Base-by-base conservation (phyloP, 2,888 invertebrate genomes). In the Cantharis rufa region DNA sequence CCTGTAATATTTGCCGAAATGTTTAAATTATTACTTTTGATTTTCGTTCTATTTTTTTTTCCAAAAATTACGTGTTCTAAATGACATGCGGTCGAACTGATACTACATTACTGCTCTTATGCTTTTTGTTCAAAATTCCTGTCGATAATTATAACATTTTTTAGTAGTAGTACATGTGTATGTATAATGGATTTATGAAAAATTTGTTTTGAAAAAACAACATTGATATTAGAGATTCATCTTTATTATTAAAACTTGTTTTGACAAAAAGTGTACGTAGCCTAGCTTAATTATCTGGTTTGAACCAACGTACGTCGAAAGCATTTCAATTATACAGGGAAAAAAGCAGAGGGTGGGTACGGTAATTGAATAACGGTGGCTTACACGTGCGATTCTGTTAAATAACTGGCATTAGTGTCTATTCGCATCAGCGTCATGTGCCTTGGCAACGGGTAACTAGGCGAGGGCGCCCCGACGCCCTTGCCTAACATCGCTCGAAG, bases 351-450 rank as follows among this genome's bases (percentile, higher is more conserved):
- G 77, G 75, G 75, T 70, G 70, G 75, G 75, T 68, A 66, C 66
- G 72, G 75, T 78, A 78, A 78, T 78, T 78, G 78, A 78, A 78
- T 78, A 78, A 75, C 75, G 78, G 78, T 75, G 78, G 79, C 78
- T 79, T 76, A 79, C 81, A 79, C 81, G 82, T 82, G 82, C 80
- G 80, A 78, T 80, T 79, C 81, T 75, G 80, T 80, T 79, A 82
- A 82, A 82, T 82, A 82, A 81, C 81, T 78, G 80, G 81, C 81
- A 82, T 82, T 82, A 82, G 77, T 80, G 81, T 82, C 82, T 78
- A 79, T 79, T 80, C 82, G 78, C 80, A 82, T 82, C 81, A 82
- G 71, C 81, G 80, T 82, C 82, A 81, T 76, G 76, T 71, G 75
- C 80, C 82, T 76, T 82, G 79, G 80, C 81, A 81, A 81, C 81